Conservation (phyloP, 2,113 vertebrate species). For the Poeciliopsis retropinna region DNA sequence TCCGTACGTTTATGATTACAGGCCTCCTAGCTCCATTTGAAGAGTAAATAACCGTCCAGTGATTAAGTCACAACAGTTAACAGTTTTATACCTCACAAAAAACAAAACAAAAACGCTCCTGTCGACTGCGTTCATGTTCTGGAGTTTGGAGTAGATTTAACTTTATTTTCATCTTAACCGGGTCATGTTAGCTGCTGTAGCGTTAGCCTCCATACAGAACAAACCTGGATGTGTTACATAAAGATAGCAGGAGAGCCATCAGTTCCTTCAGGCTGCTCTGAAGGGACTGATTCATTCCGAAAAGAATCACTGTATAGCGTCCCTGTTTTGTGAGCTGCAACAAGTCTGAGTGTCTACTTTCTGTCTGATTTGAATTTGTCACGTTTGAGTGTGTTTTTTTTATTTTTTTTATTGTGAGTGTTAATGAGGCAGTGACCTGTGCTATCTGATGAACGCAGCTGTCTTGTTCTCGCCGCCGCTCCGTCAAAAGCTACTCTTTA, state of each 20-base stretch:
- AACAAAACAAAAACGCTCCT: too few species aligned
- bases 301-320: neutral
- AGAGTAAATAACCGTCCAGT: neutral
- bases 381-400: slow-evolving; percentile 54
- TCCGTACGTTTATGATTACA: neutral
- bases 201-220: neutral
- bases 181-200: neutral
- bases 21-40: neutral
- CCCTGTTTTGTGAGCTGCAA: neutral
- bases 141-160: neutral
- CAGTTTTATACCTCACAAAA: neutral
- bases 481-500: slow-evolving; percentile 71
- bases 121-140: neutral
- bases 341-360: neutral
- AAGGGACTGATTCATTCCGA: rapidly evolving
- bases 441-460: slow-evolving; percentile 81
- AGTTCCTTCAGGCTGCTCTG: neutral
- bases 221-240: neutral
- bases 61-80: neutral
- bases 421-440: slow-evolving; percentile 83
- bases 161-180: neutral
- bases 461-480: slow-evolving; percentile 67
- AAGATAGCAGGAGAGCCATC: neutral
- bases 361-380: slow-evolving; percentile 57
- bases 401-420: slow-evolving; percentile 51